phyloP scores from a whole-genome alignment of 2,888 invertebrate genomes.

The Cryptus viduatorius region DNA sequence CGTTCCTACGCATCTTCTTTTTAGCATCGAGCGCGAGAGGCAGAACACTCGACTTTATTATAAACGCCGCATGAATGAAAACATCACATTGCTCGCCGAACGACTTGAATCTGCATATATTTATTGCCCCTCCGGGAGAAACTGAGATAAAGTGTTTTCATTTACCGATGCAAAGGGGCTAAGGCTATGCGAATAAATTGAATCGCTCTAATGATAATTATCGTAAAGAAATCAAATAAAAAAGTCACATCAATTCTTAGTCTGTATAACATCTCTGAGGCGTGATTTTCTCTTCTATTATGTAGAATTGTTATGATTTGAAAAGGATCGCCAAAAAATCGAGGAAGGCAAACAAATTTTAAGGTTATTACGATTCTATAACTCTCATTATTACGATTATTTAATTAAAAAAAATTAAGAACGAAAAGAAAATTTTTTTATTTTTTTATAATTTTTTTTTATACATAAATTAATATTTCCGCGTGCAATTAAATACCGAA shows the following conservation, averaged over 20 bases:
- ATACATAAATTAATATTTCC: no score
- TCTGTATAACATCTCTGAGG: neutral
- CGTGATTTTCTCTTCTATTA: neutral
- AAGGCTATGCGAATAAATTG: neutral
- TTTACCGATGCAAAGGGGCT: conserved; percentile 8
- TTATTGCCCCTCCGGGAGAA: neutral
- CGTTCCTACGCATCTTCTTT: conserved; percentile 51
- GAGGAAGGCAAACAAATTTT: no score
- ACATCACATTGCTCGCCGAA: conserved; percentile 23
- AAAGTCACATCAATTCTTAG: neutral
- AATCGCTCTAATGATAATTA: neutral
- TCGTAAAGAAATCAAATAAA: conserved; percentile 2
- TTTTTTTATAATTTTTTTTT: no score
- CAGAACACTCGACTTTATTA: conserved; percentile 6
- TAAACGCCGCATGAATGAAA: conserved; percentile 25
- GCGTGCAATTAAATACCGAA: no score
- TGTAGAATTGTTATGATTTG: no score
- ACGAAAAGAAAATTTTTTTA: no score
- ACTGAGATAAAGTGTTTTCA: conserved; percentile 15
- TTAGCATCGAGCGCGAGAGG: conserved; percentile 17
- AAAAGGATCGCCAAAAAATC: no score
- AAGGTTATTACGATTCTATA: no score
- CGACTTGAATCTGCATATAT: conserved; percentile 16
- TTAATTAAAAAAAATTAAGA: no score
- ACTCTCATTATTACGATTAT: no score